Evolutionary conservation across 1,140 invertebrate species (phyloP).

Genomic region (Eupristina koningsbergeri): DNA sequence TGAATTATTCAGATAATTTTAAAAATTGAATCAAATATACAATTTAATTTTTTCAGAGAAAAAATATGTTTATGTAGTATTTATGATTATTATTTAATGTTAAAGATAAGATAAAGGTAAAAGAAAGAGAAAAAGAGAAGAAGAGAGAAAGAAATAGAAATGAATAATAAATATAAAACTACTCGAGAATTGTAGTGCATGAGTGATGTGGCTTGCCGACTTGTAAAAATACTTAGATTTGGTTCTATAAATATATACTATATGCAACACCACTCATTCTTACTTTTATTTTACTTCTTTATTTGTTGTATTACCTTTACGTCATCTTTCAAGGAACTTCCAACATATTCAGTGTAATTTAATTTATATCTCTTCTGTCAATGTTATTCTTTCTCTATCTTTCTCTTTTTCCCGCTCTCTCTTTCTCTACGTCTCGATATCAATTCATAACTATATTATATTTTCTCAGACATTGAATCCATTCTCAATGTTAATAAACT

Average conservation of each 20-base stretch:
- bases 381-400: too few relatives aligned
- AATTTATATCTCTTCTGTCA: background rate
- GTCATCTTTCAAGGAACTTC: background rate
- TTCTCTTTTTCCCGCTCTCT: background rate
- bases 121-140: background rate
- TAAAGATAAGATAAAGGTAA: background rate
- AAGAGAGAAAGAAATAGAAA: background rate
- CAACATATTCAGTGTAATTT: slow-evolving; percentile 10
- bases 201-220: slow-evolving; percentile 46
- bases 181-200: slow-evolving; percentile 41
- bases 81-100: too few relatives aligned
- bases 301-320: background rate
- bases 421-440: too few relatives aligned
- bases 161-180: slow-evolving; percentile 23
- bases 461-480: slow-evolving; percentile 35
- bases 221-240: slow-evolving; percentile 44
- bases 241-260: slow-evolving; percentile 6
- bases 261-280: background rate
- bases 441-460: background rate
- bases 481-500: too few relatives aligned
- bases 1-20: too few relatives aligned
- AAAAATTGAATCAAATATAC: too few relatives aligned
- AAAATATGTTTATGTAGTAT: too few relatives aligned
- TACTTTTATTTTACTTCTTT: background rate
- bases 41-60: too few relatives aligned